Evolutionary conservation across 2,888 invertebrate genomes (phyloP).

Genomic region (Pseudoips prasinana): DNA sequence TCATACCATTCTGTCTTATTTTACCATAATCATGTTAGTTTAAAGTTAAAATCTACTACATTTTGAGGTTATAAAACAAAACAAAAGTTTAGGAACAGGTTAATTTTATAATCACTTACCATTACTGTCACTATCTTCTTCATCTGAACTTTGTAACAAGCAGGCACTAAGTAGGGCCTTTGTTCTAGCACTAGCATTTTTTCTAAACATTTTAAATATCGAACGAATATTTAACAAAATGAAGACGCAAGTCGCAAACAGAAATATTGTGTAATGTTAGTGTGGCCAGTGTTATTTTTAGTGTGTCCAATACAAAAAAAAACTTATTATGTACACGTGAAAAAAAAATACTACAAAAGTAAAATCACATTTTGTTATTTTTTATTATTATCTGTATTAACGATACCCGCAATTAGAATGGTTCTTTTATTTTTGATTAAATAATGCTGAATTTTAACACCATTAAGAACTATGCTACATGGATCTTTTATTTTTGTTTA

Average conservation of each 20-base stretch:
- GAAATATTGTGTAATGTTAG: too few relatives aligned
- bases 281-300: slow-evolving; percentile 5
- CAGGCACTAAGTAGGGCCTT: slow-evolving; percentile 5
- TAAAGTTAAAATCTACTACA: slow-evolving; percentile 2
- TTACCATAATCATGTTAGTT: slow-evolving; percentile 3
- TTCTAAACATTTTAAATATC: slow-evolving; percentile 4
- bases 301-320: slow-evolving; percentile 2
- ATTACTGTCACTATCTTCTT: slow-evolving; percentile 5
- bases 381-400: background rate
- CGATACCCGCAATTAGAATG: background rate
- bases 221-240: slow-evolving; percentile 3
- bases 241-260: slow-evolving; percentile 3
- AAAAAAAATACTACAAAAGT: background rate
- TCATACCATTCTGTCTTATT: slow-evolving; percentile 2
- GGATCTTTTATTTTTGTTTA: slow-evolving; percentile 7
- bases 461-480: too few relatives aligned
- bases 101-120: slow-evolving; percentile 6
- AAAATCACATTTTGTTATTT: too few relatives aligned
- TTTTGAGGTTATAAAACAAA: slow-evolving; percentile 4
- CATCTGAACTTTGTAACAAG: slow-evolving; percentile 6
- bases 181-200: slow-evolving; percentile 6
- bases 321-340: slow-evolving; percentile 1
- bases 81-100: slow-evolving; percentile 2
- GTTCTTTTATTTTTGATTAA: background rate
- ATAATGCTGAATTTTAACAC: too few relatives aligned